Conservation (phyloP, 1,140 invertebrate genomes). For the Drosophila tsacasi region DNA sequence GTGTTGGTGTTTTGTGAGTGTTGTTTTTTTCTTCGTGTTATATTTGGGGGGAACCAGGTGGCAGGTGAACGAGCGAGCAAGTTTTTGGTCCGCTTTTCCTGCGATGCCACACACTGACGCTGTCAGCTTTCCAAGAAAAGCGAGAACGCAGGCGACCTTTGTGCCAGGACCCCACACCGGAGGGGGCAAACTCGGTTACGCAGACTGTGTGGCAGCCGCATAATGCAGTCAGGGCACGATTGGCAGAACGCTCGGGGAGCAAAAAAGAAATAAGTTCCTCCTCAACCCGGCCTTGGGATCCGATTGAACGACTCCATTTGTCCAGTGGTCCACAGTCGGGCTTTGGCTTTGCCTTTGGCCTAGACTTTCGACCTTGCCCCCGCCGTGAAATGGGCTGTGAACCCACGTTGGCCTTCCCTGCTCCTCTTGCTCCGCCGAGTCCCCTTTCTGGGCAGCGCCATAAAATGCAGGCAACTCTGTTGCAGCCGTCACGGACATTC, state of each 20-base stretch:
- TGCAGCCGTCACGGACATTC: conserved; percentile 37
- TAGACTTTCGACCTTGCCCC: conserved; percentile 38
- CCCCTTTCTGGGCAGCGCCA: too few relatives aligned
- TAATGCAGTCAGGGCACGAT: conserved; percentile 50
- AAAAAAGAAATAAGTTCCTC: neutral
- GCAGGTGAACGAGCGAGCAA: conserved; percentile 1
- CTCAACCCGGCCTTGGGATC: conserved; percentile 25
- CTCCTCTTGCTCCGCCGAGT: neutral
- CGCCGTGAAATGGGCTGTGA: conserved; percentile 43
- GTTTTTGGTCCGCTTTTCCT: conserved; percentile 19
- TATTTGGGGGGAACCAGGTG: conserved; percentile 15
- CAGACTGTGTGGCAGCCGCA: conserved; percentile 24
- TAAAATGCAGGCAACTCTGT: conserved; percentile 40
- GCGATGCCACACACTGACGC: conserved; percentile 19
- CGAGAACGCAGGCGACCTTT: conserved; percentile 17
- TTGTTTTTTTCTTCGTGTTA: neutral
- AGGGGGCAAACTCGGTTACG: conserved; percentile 5
- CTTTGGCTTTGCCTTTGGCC: conserved; percentile 6
- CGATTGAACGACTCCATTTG: conserved; percentile 27
- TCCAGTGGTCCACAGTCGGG: conserved; percentile 1
- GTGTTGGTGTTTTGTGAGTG: conserved; percentile 31
- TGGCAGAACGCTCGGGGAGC: conserved; percentile 28
- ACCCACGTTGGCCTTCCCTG: conserved; percentile 13
- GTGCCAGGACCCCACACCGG: conserved; percentile 12
- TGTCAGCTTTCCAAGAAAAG: neutral